Conservation (phyloP, 2,113 vertebrate species). For the Cygnus buccinator region DNA sequence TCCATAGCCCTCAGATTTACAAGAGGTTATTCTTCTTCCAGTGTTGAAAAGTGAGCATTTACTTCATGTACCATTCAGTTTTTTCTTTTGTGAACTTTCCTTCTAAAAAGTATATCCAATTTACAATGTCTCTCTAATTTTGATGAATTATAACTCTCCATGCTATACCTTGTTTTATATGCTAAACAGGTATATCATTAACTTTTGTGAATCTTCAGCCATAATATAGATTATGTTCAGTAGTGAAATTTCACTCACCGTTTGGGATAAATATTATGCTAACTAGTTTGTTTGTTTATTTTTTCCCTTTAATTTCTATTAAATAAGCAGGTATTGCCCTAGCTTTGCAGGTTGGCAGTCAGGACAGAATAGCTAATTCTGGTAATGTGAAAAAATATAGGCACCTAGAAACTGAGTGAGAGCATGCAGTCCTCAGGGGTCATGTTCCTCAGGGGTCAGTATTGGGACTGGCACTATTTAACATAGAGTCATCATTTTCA, state of each 20-base stretch:
- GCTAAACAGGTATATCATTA: background rate
- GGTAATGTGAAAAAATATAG: background rate
- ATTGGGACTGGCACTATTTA: no score
- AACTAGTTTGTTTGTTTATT: background rate
- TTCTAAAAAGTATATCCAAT: background rate
- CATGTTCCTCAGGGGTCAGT: no score
- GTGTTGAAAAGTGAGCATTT: background rate
- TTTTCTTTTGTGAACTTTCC: fast-evolving
- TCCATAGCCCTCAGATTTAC: background rate
- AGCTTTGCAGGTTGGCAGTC: background rate
- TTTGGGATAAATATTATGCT: background rate
- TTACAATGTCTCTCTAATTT: background rate
- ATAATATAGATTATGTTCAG: background rate
- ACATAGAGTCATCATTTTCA: background rate
- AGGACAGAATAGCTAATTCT: background rate
- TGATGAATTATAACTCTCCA: background rate
- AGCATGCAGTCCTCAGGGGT: background rate
- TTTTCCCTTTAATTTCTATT: background rate
- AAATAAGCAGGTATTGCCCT: background rate
- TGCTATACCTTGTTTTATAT: background rate
- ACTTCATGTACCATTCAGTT: background rate
- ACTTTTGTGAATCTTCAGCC: background rate
- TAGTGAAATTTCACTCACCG: background rate
- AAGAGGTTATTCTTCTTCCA: background rate
- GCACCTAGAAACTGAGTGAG: background rate